Conservation (phyloP, 2,888 invertebrate genomes). For the Epistrophe eligans region DNA sequence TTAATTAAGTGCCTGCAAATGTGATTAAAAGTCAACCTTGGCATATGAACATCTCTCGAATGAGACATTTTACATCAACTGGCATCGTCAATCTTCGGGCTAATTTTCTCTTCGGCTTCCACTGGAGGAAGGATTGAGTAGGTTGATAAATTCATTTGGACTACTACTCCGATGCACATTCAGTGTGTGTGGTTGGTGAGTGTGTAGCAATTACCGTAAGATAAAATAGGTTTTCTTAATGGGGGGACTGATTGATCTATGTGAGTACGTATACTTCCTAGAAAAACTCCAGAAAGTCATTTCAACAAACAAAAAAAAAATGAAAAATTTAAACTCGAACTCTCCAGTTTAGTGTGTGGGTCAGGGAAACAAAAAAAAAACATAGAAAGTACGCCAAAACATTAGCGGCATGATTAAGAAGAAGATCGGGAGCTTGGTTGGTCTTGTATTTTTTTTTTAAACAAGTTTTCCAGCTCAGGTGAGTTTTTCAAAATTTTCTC, state of each 20-base stretch:
- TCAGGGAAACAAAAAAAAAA: constrained; percentile 42
- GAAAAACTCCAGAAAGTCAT: constrained; percentile 24
- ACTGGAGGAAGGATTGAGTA: constrained; percentile 48
- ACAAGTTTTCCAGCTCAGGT: constrained; percentile 56
- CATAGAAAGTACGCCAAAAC: constrained; percentile 57
- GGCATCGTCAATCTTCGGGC: constrained; percentile 39
- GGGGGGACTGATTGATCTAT: constrained; percentile 23
- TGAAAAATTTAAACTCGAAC: constrained; percentile 16
- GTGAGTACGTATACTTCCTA: constrained; percentile 43
- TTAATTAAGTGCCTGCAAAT: constrained; percentile 67
- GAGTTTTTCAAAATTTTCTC: constrained; percentile 25
- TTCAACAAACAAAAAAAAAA: neutral
- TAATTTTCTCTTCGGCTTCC: constrained; percentile 36
- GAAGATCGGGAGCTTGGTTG: constrained; percentile 39
- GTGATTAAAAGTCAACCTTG: constrained; percentile 71
- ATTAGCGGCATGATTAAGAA: constrained; percentile 13
- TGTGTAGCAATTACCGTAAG: constrained; percentile 50
- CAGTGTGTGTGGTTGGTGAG: constrained; percentile 15
- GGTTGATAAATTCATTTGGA: constrained; percentile 56
- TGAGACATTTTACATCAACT: constrained; percentile 7
- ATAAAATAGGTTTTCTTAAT: constrained; percentile 38
- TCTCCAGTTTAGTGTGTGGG: constrained; percentile 68
- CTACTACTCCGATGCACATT: constrained; percentile 8
- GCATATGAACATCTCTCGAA: constrained; percentile 55
- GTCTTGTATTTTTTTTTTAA: constrained; percentile 43